These are phyloP conservation scores for Mythimna loreyi DNA, from an alignment of 2,888 invertebrate species.

Conservation along the genomic window DNA sequence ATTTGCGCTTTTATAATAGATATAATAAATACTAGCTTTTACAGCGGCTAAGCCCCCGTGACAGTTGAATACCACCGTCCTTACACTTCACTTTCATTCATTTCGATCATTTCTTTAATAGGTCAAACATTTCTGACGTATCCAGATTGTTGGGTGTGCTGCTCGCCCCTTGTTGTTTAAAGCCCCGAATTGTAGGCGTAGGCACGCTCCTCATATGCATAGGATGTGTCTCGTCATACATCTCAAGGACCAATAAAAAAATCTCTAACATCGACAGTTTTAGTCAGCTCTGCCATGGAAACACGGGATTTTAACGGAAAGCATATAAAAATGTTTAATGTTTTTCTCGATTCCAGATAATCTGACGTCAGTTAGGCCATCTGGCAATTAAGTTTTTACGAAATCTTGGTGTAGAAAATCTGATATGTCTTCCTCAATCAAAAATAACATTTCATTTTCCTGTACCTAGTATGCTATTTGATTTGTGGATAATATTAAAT, in stretches of 20 bases:
- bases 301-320: neutral
- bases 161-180: constrained; percentile 30
- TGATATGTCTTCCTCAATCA: constrained; percentile 14
- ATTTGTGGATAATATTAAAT: no score
- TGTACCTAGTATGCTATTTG: neutral
- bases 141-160: constrained; percentile 3
- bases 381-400: constrained; percentile 31
- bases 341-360: constrained; percentile 12
- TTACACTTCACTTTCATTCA: neutral
- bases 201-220: constrained; percentile 43
- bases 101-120: neutral
- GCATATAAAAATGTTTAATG: constrained; percentile 1
- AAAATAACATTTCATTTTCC: neutral
- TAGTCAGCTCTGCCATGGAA: constrained; percentile 2
- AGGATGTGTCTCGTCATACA: constrained; percentile 23
- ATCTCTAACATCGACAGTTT: constrained; percentile 11
- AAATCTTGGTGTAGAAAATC: constrained; percentile 2
- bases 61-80: no score
- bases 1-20: neutral
- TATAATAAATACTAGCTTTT: no score
- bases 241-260: constrained; percentile 13
- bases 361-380: constrained; percentile 19
- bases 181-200: constrained; percentile 37
- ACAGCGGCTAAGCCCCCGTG: no score
- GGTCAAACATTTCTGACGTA: neutral